Evolutionary conservation across 2,888 invertebrate genomes (phyloP).

Genomic region (Ophion ventricosus): DNA sequence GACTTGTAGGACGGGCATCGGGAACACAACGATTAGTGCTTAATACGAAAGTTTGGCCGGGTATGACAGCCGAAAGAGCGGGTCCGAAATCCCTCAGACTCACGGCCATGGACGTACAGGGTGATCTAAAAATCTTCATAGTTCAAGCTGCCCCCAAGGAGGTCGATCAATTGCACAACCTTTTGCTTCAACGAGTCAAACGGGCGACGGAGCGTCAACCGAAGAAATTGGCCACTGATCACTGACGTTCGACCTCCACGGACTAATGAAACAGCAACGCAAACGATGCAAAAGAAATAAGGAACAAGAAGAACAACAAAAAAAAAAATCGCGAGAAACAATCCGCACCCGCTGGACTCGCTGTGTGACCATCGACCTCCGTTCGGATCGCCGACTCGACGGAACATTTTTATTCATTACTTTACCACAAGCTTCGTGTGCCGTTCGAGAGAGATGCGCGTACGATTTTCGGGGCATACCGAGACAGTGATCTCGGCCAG

Average conservation of each 20-base stretch:
- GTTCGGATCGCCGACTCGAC: slow-evolving; percentile 2
- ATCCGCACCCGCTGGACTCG: slow-evolving; percentile 1
- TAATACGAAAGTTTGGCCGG: slow-evolving; percentile 97
- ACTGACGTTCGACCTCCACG: slow-evolving; percentile 75
- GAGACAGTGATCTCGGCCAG: not conserved
- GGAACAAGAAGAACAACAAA: slow-evolving; percentile 6
- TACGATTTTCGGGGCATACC: slow-evolving; percentile 7
- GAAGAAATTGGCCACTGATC: slow-evolving; percentile 79
- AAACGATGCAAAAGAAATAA: not conserved
- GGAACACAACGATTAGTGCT: slow-evolving; percentile 95
- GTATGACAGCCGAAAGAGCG: slow-evolving; percentile 95
- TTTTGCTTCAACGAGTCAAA: slow-evolving; percentile 86
- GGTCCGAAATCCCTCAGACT: slow-evolving; percentile 94
- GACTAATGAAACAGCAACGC: slow-evolving; percentile 29
- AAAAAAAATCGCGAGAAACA: slow-evolving; percentile 25
- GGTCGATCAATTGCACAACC: slow-evolving; percentile 87
- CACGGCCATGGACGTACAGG: slow-evolving; percentile 93
- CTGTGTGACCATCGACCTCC: slow-evolving; percentile 21
- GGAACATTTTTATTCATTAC: slow-evolving; percentile 25
- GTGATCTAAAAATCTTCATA: slow-evolving; percentile 93
- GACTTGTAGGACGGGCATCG: slow-evolving; percentile 94
- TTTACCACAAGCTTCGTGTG: slow-evolving; percentile 14
- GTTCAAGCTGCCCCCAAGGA: slow-evolving; percentile 90
- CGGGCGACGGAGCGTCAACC: slow-evolving; percentile 81
- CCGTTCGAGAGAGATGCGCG: slow-evolving; percentile 19